A percentile compares a stretch with the other conserved stretches of the same genome.
These are phyloP conservation scores for Drosophila nigritarsus DNA, from an alignment of 2,888 invertebrate genomes.

Conservation along the genomic window DNA sequence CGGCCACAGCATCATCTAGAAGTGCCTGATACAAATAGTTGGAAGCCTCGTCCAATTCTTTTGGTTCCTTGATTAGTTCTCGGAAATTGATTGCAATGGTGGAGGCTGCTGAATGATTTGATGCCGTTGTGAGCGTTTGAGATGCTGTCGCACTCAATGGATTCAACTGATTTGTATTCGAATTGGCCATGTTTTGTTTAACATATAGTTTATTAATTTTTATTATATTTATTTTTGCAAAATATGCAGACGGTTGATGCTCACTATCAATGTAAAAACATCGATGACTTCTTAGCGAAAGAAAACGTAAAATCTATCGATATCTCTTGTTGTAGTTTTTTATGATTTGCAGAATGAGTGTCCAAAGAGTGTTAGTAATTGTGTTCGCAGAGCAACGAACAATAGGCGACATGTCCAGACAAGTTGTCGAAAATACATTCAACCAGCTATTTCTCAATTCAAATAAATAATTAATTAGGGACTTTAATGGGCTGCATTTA, in stretches of 20 bases:
- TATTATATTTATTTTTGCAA: not conserved
- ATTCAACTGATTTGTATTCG: constrained; percentile 27
- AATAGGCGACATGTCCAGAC: too few relatives aligned
- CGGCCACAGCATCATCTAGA: constrained; percentile 90
- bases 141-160: constrained; percentile 19
- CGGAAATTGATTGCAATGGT: constrained; percentile 75
- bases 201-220: not conserved
- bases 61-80: constrained; percentile 84
- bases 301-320: not conserved
- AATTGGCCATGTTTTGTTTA: constrained; percentile 25
- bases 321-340: not conserved
- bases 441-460: too few relatives aligned
- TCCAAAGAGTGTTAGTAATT: not conserved
- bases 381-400: too few relatives aligned
- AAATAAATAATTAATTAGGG: too few relatives aligned
- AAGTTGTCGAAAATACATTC: too few relatives aligned
- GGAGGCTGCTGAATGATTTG: constrained; percentile 40
- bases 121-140: constrained; percentile 10
- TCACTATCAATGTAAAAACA: not conserved
- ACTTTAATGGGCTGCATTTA: too few relatives aligned
- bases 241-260: fast-evolving
- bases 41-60: constrained; percentile 88
- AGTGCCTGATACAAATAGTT: constrained; percentile 89
- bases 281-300: not conserved
- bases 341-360: not conserved